Evolutionary conservation across 2,888 invertebrate genomes (phyloP), one percentile per base, ranked within the genome.

Genomic region (Campaea margaritaria): DNA sequence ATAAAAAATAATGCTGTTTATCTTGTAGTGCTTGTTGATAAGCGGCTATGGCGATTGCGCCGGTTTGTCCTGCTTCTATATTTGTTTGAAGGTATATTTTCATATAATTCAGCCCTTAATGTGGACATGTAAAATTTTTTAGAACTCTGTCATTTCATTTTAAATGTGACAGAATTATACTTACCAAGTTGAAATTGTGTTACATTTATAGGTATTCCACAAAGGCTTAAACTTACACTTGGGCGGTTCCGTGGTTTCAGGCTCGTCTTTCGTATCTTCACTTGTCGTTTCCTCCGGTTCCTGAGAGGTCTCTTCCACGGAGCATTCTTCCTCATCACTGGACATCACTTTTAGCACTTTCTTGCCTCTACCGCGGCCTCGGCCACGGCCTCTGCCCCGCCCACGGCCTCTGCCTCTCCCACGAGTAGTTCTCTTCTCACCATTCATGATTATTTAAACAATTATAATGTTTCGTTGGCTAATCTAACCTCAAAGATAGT

Each of bases 401-500:
- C 96, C 96, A 36, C 96, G 93, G n/a, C 96, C 96, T 34, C 96
- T 93, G 47, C 96, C 95, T 73, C 96, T 91, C 15, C 96, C 96
- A 54, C 96, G 94, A 41, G 93, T 85, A 76, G 95, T 94, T 76
- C 95, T 93, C 78, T 95, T 94, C 68, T 93, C 93, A 74, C 82
- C 83, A 72, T 93, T 93, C 93, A 93, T 93, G 51, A 50, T 68
- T 65, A 47, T 48, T 51, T 21, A 56, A 57, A 41, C 0, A 55
- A 43, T 3, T 28, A 38, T 9, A 13, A 44, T 27, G 10, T 13
- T 39, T 45, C 27, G 57, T 44, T 63, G 62, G 15, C 44, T 63
- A 65, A 31, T 52, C 43, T 70, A 64, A 63, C 68, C 68, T 65
- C 55, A 50, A 58, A 44, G 2, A 45, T 27, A 14, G 12, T 16